These are phyloP conservation scores for Indri indri DNA, from an alignment of 2,113 vertebrate genomes.

Conservation along the genomic window DNA sequence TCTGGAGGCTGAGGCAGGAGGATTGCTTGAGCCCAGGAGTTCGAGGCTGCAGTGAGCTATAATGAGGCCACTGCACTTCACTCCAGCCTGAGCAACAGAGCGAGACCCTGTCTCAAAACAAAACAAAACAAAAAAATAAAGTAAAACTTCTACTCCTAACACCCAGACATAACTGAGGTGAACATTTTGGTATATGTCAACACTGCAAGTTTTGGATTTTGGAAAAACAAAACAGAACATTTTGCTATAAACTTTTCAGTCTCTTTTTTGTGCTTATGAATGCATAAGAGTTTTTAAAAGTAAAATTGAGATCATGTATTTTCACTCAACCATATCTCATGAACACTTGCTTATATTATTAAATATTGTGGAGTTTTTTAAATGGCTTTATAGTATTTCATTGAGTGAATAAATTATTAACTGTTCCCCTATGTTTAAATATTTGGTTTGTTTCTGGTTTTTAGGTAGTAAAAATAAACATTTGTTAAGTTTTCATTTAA, in stretches of 20 bases:
- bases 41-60: too few species aligned
- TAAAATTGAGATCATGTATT: constrained; percentile 4
- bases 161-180: neutral
- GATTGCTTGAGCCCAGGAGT: too few species aligned
- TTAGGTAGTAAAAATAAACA: neutral
- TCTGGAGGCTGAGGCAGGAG: too few species aligned
- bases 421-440: neutral
- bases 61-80: too few species aligned
- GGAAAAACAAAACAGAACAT: neutral
- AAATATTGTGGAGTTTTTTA: neutral
- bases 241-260: constrained; percentile 1
- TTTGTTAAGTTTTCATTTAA: constrained; percentile 40
- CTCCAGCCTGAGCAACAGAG: too few species aligned
- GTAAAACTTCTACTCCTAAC: neutral
- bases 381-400: neutral
- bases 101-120: too few species aligned
- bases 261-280: neutral
- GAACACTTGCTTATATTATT: neutral
- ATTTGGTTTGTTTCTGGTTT: neutral
- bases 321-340: neutral
- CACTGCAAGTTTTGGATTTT: too few species aligned
- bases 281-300: neutral
- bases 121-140: too few species aligned
- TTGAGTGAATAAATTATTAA: neutral
- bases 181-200: neutral